Evolutionary conservation across 2,888 invertebrate species (phyloP).

Genomic region (Oscheius sp.): DNA sequence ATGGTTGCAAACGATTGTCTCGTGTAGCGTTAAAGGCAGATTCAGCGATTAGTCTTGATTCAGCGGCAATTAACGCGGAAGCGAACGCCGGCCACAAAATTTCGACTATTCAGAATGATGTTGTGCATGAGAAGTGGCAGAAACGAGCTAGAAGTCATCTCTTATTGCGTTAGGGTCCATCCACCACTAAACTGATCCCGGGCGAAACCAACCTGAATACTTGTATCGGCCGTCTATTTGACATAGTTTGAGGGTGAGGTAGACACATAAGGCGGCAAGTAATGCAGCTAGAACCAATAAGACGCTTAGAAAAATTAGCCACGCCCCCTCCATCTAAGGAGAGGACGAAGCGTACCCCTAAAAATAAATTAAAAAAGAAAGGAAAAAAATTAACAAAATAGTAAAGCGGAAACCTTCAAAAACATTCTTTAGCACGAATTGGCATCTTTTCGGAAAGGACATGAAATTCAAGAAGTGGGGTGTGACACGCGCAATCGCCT

Average conservation of each 20-base stretch:
- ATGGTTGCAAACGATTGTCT: neutral
- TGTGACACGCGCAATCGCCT: slow-evolving; percentile 10
- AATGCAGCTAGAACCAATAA: slow-evolving; percentile 10
- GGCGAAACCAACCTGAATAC: slow-evolving; percentile 20
- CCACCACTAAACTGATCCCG: neutral
- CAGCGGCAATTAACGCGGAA: slow-evolving; percentile 28
- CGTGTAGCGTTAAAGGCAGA: slow-evolving; percentile 17
- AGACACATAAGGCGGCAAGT: slow-evolving; percentile 19
- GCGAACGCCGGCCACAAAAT: slow-evolving; percentile 25
- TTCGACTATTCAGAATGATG: slow-evolving; percentile 18
- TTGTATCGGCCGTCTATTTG: slow-evolving; percentile 22
- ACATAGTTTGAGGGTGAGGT: slow-evolving; percentile 9
- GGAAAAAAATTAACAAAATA: neutral
- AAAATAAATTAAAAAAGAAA: neutral
- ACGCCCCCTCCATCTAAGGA: slow-evolving; percentile 35
- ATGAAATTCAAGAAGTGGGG: slow-evolving; percentile 29
- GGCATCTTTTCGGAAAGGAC: slow-evolving; percentile 17
- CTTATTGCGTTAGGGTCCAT: neutral
- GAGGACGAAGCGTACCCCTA: slow-evolving; percentile 26
- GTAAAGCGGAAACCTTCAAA: neutral
- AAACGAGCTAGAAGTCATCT: neutral
- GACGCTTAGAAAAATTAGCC: slow-evolving; percentile 27
- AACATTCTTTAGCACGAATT: neutral
- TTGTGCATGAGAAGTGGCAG: neutral
- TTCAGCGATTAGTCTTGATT: slow-evolving; percentile 25